These are phyloP conservation scores for Pristionchus entomophagus DNA, from an alignment of 2,888 invertebrate species.

Conservation along the genomic window DNA sequence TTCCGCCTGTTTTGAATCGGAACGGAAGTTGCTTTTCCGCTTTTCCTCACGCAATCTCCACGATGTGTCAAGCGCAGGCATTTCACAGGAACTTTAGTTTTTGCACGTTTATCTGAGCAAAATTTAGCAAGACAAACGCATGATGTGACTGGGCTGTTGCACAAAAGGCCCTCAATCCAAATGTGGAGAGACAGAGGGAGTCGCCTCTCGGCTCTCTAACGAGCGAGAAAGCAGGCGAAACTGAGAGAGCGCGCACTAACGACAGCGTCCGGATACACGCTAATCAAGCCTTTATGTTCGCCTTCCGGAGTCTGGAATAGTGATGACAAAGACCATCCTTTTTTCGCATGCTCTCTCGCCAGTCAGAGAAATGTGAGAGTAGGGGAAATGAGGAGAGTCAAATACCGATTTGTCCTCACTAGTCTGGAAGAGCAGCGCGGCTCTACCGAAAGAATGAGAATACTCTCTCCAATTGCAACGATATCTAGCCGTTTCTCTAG, in stretches of 20 bases:
- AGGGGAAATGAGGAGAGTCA: too few relatives aligned
- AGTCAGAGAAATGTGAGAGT: too few relatives aligned
- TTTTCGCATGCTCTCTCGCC: background rate
- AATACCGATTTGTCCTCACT: too few relatives aligned
- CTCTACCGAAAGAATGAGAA: background rate
- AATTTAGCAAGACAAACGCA: background rate
- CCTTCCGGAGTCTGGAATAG: background rate
- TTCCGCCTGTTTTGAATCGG: background rate
- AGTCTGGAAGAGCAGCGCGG: background rate
- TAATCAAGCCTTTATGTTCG: slow-evolving; percentile 46
- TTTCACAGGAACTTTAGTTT: too few relatives aligned
- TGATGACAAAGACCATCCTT: too few relatives aligned
- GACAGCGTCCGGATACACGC: background rate
- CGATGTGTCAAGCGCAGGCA: too few relatives aligned
- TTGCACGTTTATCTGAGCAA: too few relatives aligned
- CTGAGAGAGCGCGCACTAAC: background rate
- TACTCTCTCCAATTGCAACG: background rate
- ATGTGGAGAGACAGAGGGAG: too few relatives aligned
- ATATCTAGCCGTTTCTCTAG: background rate
- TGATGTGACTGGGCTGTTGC: background rate
- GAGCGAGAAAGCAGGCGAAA: background rate
- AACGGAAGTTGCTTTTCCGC: background rate
- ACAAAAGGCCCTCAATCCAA: too few relatives aligned
- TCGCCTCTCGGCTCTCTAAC: too few relatives aligned
- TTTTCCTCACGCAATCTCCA: too few relatives aligned